Conservation (phyloP, 2,888 invertebrate genomes). For the Plebejus anna region DNA sequence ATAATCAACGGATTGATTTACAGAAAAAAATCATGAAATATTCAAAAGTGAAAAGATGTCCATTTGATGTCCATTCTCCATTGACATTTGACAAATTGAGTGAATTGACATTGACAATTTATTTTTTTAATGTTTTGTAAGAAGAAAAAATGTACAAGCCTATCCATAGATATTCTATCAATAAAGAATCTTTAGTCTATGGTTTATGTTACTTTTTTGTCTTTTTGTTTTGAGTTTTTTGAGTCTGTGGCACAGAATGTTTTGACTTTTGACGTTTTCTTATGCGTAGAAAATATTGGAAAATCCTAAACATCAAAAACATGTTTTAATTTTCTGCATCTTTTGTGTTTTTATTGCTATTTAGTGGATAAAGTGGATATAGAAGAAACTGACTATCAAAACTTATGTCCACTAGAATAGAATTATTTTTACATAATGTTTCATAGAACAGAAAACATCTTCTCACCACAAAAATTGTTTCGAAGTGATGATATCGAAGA, state of each 20-base stretch:
- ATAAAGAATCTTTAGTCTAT: too few species aligned
- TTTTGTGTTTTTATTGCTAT: not conserved
- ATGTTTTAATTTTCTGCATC: not conserved
- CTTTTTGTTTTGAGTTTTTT: too few species aligned
- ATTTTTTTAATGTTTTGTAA: too few species aligned
- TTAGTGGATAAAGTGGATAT: not conserved
- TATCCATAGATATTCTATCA: too few species aligned
- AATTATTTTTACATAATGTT: constrained; percentile 48
- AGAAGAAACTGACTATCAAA: not conserved
- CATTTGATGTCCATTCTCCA: too few species aligned
- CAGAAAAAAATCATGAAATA: not conserved
- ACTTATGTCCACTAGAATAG: not conserved
- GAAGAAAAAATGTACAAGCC: too few species aligned
- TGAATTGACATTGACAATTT: too few species aligned
- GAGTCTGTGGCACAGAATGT: too few species aligned
- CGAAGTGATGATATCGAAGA: constrained; percentile 60
- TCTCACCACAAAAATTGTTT: constrained; percentile 53
- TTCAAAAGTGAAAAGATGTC: too few species aligned
- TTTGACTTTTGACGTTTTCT: too few species aligned
- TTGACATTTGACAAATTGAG: too few species aligned
- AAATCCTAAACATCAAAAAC: constrained; percentile 4
- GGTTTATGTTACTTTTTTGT: too few species aligned
- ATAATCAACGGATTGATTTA: not conserved
- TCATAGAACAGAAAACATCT: constrained; percentile 50
- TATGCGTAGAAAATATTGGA: not conserved